Percentiles rank a stretch among this genome's conserved stretches.
Evolutionary conservation across 2,888 invertebrate species (phyloP).

Genomic region (Lymantria dispar): DNA sequence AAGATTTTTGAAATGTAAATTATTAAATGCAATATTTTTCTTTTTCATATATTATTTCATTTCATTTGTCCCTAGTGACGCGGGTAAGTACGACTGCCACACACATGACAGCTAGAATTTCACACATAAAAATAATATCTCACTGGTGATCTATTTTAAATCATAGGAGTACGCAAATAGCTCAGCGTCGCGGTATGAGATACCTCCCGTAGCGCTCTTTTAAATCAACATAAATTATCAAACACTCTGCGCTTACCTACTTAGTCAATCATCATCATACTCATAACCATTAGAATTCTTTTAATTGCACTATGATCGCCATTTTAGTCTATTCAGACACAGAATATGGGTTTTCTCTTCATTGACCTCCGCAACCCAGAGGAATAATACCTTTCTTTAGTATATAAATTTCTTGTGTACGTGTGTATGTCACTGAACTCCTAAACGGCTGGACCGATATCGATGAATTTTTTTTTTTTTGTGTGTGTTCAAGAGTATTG

Average conservation of each 20-base stretch:
- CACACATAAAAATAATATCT: conserved; percentile 57
- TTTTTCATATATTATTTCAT: conserved; percentile 2
- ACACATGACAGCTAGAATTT: conserved; percentile 34
- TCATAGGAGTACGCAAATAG: conserved; percentile 57
- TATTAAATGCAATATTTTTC: background rate
- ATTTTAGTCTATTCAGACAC: too few species aligned
- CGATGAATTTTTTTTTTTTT: too few species aligned
- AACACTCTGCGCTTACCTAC: background rate
- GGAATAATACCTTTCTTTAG: too few species aligned
- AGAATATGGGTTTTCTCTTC: too few species aligned
- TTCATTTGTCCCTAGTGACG: conserved; percentile 15
- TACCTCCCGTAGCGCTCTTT: conserved; percentile 31
- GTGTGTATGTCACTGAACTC: too few species aligned
- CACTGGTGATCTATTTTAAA: conserved; percentile 56
- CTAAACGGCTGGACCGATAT: too few species aligned
- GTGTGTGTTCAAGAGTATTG: too few species aligned
- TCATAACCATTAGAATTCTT: too few species aligned
- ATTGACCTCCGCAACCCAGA: too few species aligned
- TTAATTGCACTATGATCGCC: too few species aligned
- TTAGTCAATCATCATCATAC: too few species aligned
- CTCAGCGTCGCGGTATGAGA: conserved; percentile 46
- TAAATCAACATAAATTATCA: conserved; percentile 17
- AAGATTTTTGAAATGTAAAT: background rate
- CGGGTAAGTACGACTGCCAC: conserved; percentile 20
- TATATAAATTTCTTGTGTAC: too few species aligned